These are phyloP conservation scores for Trididemnum clinides DNA, from an alignment of 23 tunicate species.

Conservation along the genomic window DNA sequence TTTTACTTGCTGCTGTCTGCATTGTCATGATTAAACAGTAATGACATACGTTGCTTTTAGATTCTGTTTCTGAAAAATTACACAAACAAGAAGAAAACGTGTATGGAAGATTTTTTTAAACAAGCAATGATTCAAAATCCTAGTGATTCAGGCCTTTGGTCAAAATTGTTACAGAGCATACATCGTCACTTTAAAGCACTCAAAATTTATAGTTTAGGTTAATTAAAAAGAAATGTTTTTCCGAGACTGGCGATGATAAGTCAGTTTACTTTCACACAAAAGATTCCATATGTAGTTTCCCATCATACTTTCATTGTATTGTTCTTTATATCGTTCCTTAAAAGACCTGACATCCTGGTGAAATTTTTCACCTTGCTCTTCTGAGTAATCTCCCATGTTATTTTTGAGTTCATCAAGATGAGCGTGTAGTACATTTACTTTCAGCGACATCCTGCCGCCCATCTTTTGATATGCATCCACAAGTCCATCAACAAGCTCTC, in stretches of 20 bases:
- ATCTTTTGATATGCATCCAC: slow-evolving; percentile 33
- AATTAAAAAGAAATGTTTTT: slow-evolving; percentile 19
- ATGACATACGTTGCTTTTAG: neutral
- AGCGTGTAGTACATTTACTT: slow-evolving; percentile 25
- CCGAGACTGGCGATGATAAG: slow-evolving; percentile 30
- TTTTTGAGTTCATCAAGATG: slow-evolving; percentile 41
- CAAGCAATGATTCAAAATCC: too few relatives aligned
- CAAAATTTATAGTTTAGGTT: slow-evolving; percentile 6
- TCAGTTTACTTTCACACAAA: too few relatives aligned
- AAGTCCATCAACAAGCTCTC: slow-evolving; percentile 26
- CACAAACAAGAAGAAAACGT: neutral
- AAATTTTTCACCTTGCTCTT: too few relatives aligned
- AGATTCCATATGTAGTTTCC: too few relatives aligned
- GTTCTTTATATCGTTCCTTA: slow-evolving; percentile 3
- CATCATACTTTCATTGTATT: slow-evolving; percentile 25
- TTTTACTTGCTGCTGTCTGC: slow-evolving; percentile 17
- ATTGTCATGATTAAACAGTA: neutral
- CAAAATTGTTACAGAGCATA: slow-evolving; percentile 32
- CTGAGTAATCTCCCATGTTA: slow-evolving; percentile 19
- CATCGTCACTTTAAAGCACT: slow-evolving; percentile 1
- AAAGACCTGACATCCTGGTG: neutral
- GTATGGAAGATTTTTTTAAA: too few relatives aligned
- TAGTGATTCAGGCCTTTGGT: too few relatives aligned
- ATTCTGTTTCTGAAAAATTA: too few relatives aligned
- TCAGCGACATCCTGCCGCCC: slow-evolving; percentile 46